These are phyloP conservation scores for Coelogynopora nodosa DNA, from an alignment of 2,888 invertebrate species.

Conservation along the genomic window DNA sequence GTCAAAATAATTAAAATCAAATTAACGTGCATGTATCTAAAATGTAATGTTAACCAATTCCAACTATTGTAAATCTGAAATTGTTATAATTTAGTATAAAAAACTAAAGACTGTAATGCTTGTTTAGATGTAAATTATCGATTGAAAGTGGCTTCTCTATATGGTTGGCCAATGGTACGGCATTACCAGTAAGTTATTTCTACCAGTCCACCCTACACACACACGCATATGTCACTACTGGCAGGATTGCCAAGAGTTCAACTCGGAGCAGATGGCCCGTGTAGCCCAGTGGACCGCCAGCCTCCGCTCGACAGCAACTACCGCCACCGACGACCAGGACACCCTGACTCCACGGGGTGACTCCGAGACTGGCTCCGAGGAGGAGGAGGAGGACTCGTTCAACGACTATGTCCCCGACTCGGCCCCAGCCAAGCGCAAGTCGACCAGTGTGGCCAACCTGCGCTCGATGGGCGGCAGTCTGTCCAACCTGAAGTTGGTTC, in stretches of 20 bases:
- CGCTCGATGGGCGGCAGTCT: not conserved
- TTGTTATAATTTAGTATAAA: no score
- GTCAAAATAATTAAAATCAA: no score
- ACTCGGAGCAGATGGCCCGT: conserved; percentile 4
- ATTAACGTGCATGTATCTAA: no score
- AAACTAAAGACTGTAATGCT: no score
- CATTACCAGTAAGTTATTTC: no score
- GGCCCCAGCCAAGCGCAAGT: not conserved
- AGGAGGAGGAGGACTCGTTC: not conserved
- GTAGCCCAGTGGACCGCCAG: conserved; percentile 37
- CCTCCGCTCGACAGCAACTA: not conserved
- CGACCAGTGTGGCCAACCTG: not conserved
- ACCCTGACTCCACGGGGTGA: not conserved
- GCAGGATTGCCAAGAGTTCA: conserved; percentile 29
- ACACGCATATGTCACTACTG: not conserved
- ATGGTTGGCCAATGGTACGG: no score
- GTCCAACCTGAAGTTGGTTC: not conserved
- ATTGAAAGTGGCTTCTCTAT: no score
- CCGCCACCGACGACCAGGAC: not conserved
- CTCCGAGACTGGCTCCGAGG: not conserved
- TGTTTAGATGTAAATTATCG: no score
- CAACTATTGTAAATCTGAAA: no score
- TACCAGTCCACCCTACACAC: no score
- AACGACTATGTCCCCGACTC: not conserved
- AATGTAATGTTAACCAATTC: no score